These are phyloP conservation scores for Okapia johnstoni DNA, from an alignment of 2,113 vertebrate genomes.

Conservation along the genomic window DNA sequence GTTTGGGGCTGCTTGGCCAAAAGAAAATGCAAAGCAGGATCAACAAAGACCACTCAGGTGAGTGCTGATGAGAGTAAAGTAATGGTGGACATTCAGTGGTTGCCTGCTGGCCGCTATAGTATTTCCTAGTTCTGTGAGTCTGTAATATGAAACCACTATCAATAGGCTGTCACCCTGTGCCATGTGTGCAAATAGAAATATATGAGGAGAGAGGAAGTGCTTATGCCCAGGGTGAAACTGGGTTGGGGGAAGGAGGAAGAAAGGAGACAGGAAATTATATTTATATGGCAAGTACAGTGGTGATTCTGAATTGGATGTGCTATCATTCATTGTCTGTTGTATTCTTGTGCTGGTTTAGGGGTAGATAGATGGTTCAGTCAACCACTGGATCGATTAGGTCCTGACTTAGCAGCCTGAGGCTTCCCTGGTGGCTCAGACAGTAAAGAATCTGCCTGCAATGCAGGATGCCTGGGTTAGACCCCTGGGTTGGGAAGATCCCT, in stretches of 20 bases:
- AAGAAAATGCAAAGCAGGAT: background rate
- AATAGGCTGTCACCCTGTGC: background rate
- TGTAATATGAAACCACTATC: background rate
- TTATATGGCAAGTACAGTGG: background rate
- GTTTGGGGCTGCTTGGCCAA: background rate
- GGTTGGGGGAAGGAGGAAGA: background rate
- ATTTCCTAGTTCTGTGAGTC: background rate
- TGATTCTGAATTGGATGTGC: background rate
- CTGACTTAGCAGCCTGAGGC: background rate
- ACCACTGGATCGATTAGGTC: too few relatives aligned
- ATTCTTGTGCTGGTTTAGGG: background rate
- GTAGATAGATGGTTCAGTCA: background rate
- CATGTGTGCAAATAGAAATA: slow-evolving; percentile 3
- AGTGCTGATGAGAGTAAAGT: background rate
- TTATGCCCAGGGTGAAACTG: background rate
- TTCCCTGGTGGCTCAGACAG: background rate
- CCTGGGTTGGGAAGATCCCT: background rate
- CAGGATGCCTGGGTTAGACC: background rate
- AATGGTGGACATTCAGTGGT: background rate
- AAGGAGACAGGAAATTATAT: background rate
- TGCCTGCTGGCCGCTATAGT: background rate
- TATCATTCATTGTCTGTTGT: background rate
- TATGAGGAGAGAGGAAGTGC: background rate
- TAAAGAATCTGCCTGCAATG: background rate
- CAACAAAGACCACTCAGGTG: background rate